phyloP scores from a whole-genome alignment of 2,888 invertebrate genomes.

The Eumacrocentrus americanus region DNA sequence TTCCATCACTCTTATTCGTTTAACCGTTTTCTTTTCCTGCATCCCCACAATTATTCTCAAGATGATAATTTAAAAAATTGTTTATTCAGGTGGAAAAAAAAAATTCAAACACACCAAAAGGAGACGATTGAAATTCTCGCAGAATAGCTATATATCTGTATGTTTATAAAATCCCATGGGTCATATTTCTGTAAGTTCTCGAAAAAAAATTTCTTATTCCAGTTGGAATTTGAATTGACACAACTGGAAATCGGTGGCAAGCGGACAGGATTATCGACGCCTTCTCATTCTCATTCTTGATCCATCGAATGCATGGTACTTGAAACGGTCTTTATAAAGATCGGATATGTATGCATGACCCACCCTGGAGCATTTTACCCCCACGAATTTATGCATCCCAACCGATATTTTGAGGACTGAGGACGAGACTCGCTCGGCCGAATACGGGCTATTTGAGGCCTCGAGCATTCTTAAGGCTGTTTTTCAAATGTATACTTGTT shows the following conservation, averaged over 20 bases:
- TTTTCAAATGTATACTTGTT: conserved; percentile 56
- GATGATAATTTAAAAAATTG: conserved; percentile 11
- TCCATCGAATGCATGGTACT: conserved; percentile 3
- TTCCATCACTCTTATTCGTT: conserved; percentile 1
- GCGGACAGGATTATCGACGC: conserved; percentile 36
- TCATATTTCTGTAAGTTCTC: not conserved
- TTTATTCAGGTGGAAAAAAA: conserved; percentile 14
- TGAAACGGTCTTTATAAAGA: not conserved
- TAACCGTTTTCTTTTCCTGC: not conserved
- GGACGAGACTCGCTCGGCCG: conserved; percentile 42
- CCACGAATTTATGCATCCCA: conserved; percentile 27
- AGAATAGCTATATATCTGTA: too few species aligned
- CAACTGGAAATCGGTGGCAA: conserved; percentile 15
- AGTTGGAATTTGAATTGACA: not conserved
- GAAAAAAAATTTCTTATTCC: too few species aligned
- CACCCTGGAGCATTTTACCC: conserved; percentile 9
- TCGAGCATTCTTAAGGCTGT: conserved; percentile 55
- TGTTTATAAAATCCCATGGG: not conserved
- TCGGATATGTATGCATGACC: conserved; percentile 10
- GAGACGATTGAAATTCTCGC: not conserved
- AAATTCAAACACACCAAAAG: too few species aligned
- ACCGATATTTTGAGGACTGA: conserved; percentile 58
- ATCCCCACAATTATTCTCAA: not conserved
- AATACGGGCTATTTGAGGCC: conserved; percentile 60
- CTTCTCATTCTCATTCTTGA: not conserved